Evolutionary conservation across 2,113 vertebrate species (phyloP).

Genomic region (Brienomyrus brachyistius): DNA sequence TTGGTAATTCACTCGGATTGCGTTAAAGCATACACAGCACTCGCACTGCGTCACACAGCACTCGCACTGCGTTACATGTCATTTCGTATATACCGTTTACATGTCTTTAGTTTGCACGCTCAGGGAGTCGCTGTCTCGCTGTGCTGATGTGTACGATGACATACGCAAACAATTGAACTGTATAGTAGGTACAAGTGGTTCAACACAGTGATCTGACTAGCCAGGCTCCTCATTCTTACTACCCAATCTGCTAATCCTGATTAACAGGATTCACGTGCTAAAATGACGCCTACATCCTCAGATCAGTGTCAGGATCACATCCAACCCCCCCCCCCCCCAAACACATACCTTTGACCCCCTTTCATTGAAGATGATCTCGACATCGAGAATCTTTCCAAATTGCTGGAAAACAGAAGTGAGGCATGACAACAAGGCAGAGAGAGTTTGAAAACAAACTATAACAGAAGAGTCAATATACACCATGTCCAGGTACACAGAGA

Average conservation of each 20-base stretch:
- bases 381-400: constrained; percentile 98
- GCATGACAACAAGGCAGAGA: constrained; percentile 17
- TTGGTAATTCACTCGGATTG: background rate
- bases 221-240: background rate
- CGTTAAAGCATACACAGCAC: background rate
- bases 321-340: background rate
- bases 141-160: background rate
- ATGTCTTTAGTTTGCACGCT: background rate
- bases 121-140: background rate
- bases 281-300: background rate
- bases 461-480: background rate
- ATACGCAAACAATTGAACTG: background rate
- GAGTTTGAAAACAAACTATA: background rate
- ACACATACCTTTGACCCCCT: constrained; percentile 82
- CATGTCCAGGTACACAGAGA: background rate
- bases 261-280: background rate
- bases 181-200: background rate
- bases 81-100: background rate
- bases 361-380: constrained; percentile 99
- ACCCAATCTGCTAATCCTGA: background rate
- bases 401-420: constrained; percentile 65
- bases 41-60: background rate
- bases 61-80: background rate
- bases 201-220: background rate
- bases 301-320: background rate